phyloP scores from a whole-genome alignment of 1,140 invertebrate species.

The Halyomorpha halys region DNA sequence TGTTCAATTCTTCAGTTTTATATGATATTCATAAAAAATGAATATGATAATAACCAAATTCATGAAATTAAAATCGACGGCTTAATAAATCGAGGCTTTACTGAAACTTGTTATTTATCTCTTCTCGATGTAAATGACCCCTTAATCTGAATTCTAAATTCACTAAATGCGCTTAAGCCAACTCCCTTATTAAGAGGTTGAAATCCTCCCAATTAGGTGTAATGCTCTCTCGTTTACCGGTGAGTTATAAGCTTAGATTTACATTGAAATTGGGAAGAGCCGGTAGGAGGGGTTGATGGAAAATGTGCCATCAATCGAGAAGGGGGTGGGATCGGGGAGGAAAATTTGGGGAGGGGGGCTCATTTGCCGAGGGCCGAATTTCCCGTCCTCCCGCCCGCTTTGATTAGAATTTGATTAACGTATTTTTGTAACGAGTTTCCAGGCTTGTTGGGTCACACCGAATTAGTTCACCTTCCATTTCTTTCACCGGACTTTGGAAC shows the following conservation, averaged over 20 bases:
- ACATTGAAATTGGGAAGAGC: conserved; percentile 9
- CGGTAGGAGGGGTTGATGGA: conserved; percentile 10
- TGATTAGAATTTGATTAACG: conserved; percentile 18
- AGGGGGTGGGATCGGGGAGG: background rate
- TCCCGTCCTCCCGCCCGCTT: conserved; percentile 1
- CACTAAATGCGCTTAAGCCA: conserved; percentile 11
- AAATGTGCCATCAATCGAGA: conserved; percentile 16
- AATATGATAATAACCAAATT: too few species aligned
- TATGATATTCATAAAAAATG: too few species aligned
- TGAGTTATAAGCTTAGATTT: conserved; percentile 18
- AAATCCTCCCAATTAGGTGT: conserved; percentile 15
- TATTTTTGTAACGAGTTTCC: conserved; percentile 7
- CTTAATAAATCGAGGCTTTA: too few species aligned
- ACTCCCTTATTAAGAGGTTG: conserved; percentile 9
- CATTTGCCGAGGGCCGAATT: conserved; percentile 10
- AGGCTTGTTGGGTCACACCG: too few species aligned
- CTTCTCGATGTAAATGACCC: background rate
- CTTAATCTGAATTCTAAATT: conserved; percentile 10
- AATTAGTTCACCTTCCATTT: too few species aligned
- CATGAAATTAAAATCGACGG: too few species aligned
- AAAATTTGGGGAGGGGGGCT: conserved; percentile 1
- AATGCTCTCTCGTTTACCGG: conserved; percentile 17
- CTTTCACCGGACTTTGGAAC: too few species aligned
- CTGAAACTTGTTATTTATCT: too few species aligned
- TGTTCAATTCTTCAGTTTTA: too few species aligned